A percentile compares a stretch with the other conserved stretches of the same genome.
Conservation (phyloP, 2,888 invertebrate species). For the Caenorhabditis sinica region DNA sequence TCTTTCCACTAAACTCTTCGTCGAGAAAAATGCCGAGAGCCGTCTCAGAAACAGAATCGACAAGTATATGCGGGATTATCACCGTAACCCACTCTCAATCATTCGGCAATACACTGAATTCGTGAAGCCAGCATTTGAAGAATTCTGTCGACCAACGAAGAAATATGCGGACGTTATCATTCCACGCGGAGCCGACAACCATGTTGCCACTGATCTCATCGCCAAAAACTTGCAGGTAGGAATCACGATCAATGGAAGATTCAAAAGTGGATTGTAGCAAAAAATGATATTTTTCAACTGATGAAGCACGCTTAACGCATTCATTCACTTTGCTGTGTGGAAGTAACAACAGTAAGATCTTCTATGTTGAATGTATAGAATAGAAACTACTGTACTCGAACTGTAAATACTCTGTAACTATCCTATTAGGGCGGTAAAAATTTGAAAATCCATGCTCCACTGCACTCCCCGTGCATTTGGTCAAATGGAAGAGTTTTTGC, state of each 20-base stretch:
- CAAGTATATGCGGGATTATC: conserved; percentile 53
- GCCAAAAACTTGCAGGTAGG: conserved; percentile 94
- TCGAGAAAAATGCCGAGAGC: conserved; percentile 99
- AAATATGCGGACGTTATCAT: conserved; percentile 99
- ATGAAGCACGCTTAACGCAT: conserved; percentile 32
- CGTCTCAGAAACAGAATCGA: conserved; percentile 92
- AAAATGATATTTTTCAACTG: conserved; percentile 36
- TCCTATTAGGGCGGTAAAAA: not conserved
- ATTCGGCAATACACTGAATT: conserved; percentile 86
- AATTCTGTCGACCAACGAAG: conserved; percentile 90
- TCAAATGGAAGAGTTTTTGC: too few species aligned
- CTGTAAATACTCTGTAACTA: not conserved
- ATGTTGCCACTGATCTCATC: conserved; percentile 95
- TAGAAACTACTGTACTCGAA: too few species aligned
- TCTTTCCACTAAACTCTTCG: conserved; percentile 99
- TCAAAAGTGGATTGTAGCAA: conserved; percentile 27
- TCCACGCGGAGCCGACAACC: conserved; percentile 97
- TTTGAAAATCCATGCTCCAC: too few species aligned
- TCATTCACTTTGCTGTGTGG: conserved; percentile 33
- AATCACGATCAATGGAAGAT: not conserved
- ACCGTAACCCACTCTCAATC: conserved; percentile 85
- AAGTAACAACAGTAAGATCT: conserved; percentile 44
- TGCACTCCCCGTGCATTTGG: too few species aligned
- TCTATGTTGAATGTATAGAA: conserved; percentile 34
- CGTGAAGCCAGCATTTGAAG: conserved; percentile 99